Conservation (phyloP, 2,888 invertebrate genomes). For the Flexamia atlantica region DNA sequence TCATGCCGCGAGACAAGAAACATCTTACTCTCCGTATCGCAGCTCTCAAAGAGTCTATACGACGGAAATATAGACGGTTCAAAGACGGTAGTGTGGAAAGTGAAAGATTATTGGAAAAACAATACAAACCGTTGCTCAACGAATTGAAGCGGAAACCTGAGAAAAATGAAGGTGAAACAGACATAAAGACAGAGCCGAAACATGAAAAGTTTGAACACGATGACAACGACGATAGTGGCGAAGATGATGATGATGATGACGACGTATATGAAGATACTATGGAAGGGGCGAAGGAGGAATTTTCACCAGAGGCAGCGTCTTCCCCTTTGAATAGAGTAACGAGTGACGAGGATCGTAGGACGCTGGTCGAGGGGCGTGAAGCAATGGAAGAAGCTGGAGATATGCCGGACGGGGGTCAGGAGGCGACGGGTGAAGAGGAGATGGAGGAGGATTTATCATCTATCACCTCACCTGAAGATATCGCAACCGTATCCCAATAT, state of each 20-base stretch:
- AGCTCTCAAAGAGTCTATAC: conserved; percentile 18
- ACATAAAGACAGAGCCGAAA: background rate
- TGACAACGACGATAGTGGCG: background rate
- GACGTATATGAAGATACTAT: no score
- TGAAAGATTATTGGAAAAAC: background rate
- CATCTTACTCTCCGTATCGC: background rate
- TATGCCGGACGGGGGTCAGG: no score
- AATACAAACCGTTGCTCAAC: conserved; percentile 28
- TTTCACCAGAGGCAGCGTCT: no score
- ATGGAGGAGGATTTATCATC: no score
- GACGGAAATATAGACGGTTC: conserved; percentile 8
- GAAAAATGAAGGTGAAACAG: background rate
- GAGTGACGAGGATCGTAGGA: no score
- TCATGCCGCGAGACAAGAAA: conserved; percentile 22
- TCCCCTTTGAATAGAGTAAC: no score
- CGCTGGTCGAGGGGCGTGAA: no score
- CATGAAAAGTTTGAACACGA: background rate
- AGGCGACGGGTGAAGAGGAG: no score
- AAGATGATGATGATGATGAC: conserved; percentile 7
- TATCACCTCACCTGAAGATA: background rate
- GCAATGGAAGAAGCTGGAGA: no score
- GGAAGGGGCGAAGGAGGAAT: no score
- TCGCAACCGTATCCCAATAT: background rate
- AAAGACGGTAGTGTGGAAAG: background rate
- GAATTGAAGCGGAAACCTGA: no score